Base-by-base conservation (phyloP, 2,888 invertebrate species). In the Hemaris fuciformis region DNA sequence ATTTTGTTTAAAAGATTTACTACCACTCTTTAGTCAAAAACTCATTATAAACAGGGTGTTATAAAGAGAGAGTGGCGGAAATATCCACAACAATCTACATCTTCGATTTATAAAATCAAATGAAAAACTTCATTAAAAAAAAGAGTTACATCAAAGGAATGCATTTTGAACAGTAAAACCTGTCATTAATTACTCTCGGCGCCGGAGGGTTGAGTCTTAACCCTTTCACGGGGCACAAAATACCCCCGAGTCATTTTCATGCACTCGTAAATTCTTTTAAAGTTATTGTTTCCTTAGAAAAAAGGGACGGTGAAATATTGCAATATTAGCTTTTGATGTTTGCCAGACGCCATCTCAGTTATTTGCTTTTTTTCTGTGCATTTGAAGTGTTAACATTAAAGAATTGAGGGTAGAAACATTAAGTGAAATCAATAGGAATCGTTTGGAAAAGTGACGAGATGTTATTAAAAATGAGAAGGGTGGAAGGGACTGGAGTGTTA, bases 221-320 rank as follows among this genome's bases (percentile, higher is more conserved):
- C 87, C 90, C 87, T 87, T 87, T 83, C 75, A 76, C 68, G 59
- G 62, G 73, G 75, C 77, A 79, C 72, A 76, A 83, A 83, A 83
- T 85, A 86, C 85, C 85, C 71, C 65, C 57, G 73, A 82, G 87
- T 82, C 73, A 84, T 87, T 89, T 87, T 87, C 77, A 83, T 84
- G 84, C 87, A 81, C 84, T 81, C 80, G 71, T 79, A 84, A 83
- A 83, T 84, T 86, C 84, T 83, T 87, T 86, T 76, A 80, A 83
- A 89, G 80, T 88, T 88, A 90, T 91, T 91, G 90, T 91, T 91
- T 89, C 86, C 85, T 86, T 89, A 86, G 80, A 75, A 78, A 74
- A 73, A 79, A 66, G 72, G 71, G 88, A 86, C 90, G 85, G 86
- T 89, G 90, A 91, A 84, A 86, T 88, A 91, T 90, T 82, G 79